These are phyloP conservation scores for Xanthorhoe designata DNA, from an alignment of 2,888 invertebrate genomes.

Conservation along the genomic window DNA sequence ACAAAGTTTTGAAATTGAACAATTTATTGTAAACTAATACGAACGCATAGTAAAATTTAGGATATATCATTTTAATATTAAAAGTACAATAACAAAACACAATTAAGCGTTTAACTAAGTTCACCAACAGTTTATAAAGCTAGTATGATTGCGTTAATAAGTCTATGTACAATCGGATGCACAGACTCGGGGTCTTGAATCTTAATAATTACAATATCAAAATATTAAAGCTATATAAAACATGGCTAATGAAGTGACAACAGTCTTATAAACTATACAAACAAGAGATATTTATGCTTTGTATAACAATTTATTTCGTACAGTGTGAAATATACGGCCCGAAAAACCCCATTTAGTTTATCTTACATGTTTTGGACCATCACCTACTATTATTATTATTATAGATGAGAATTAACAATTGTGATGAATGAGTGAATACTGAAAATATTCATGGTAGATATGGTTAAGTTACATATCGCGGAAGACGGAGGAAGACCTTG, in stretches of 20 bases:
- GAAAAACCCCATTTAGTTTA: slow-evolving; percentile 8
- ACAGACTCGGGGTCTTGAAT: slow-evolving; percentile 48
- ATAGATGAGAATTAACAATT: slow-evolving; percentile 19
- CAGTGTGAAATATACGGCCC: slow-evolving; percentile 3
- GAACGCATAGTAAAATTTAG: slow-evolving; percentile 84
- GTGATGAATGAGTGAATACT: slow-evolving; percentile 34
- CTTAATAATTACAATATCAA: slow-evolving; percentile 70
- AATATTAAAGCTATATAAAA: slow-evolving; percentile 80
- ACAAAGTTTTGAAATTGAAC: slow-evolving; percentile 70
- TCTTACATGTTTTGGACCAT: slow-evolving; percentile 23
- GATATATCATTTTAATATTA: slow-evolving; percentile 82
- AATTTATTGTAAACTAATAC: slow-evolving; percentile 84
- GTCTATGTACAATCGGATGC: slow-evolving; percentile 65
- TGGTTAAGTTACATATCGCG: slow-evolving; percentile 48
- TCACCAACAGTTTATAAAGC: slow-evolving; percentile 80
- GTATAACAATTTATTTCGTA: slow-evolving; percentile 23
- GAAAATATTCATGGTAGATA: slow-evolving; percentile 41
- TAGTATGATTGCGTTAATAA: slow-evolving; percentile 68
- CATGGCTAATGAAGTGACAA: slow-evolving; percentile 75
- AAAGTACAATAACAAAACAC: slow-evolving; percentile 81
- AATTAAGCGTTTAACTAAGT: slow-evolving; percentile 79
- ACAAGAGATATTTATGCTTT: slow-evolving; percentile 38
- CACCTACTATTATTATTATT: slow-evolving; percentile 28
- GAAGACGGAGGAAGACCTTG: slow-evolving; percentile 81
- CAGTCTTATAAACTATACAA: slow-evolving; percentile 70